Conservation (phyloP, 2,797 vertebrate species). For the Bradypus variegatus region DNA sequence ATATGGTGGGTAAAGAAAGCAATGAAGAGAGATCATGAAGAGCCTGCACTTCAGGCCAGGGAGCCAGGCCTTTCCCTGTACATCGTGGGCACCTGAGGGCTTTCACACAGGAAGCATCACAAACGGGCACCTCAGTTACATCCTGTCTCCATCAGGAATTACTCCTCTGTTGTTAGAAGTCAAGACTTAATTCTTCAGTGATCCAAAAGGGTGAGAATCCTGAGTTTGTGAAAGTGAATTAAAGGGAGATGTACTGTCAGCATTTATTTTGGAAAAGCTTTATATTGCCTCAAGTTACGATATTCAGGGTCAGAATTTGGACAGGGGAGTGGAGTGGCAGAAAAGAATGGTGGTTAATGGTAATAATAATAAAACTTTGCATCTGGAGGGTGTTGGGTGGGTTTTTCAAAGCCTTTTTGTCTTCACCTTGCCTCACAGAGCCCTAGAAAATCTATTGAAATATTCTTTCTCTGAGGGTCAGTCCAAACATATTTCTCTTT, state of each 20-base stretch:
- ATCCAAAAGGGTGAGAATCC: neutral
- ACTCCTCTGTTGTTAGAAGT: neutral
- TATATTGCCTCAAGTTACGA: neutral
- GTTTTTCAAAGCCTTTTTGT: neutral
- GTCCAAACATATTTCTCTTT: neutral
- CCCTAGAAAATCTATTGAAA: fast-evolving
- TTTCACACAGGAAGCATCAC: neutral
- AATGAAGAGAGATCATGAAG: fast-evolving
- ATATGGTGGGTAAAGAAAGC: fast-evolving
- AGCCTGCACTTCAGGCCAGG: fast-evolving
- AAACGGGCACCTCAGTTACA: fast-evolving
- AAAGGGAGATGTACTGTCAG: neutral
- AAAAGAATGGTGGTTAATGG: neutral
- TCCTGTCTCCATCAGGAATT: neutral
- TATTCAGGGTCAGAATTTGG: neutral
- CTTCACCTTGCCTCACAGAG: neutral
- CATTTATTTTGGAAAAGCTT: neutral
- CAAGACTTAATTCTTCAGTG: too few species aligned
- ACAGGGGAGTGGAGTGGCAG: neutral
- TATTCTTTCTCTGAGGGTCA: neutral
- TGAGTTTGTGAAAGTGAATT: neutral
- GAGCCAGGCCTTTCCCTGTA: neutral
- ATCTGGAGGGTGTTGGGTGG: neutral
- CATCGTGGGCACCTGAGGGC: neutral
- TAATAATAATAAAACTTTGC: neutral